A percentile compares a stretch with the other conserved stretches of the same genome.
Conservation (phyloP, 1,140 invertebrate species). For the Venustaconcha ellipsiformis region DNA sequence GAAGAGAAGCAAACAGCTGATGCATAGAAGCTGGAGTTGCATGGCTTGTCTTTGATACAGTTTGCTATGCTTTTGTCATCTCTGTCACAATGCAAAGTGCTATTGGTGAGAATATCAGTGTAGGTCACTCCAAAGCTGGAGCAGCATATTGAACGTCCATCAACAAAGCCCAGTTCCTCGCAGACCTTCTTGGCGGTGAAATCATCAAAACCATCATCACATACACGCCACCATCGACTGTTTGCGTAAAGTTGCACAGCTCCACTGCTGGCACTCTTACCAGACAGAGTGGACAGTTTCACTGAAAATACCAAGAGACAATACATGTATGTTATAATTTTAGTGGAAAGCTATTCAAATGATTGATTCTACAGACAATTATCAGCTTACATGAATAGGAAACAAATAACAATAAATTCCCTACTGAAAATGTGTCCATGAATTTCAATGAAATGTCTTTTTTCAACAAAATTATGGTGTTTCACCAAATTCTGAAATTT, state of each 20-base stretch:
- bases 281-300: slow-evolving; percentile 37
- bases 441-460: too few species aligned
- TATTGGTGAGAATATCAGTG: slow-evolving; percentile 16
- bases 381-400: background rate
- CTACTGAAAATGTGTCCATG: too few species aligned
- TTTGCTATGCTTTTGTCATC: slow-evolving; percentile 26
- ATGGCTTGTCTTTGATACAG: slow-evolving; percentile 30
- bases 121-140: slow-evolving; percentile 43
- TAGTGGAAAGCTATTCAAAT: background rate
- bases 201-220: slow-evolving; percentile 52
- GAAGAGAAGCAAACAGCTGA: slow-evolving; percentile 45
- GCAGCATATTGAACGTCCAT: slow-evolving; percentile 48
- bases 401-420: background rate
- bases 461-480: too few species aligned
- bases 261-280: slow-evolving; percentile 36
- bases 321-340: background rate
- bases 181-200: slow-evolving; percentile 42
- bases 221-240: slow-evolving; percentile 46
- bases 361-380: background rate
- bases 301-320: slow-evolving; percentile 30
- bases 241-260: slow-evolving; percentile 43
- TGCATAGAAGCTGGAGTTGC: slow-evolving; percentile 39
- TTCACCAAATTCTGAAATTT: too few species aligned
- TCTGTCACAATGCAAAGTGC: slow-evolving; percentile 38
- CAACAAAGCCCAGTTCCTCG: slow-evolving; percentile 48